Evolutionary conservation across 2,113 vertebrate genomes (phyloP).

Genomic region (Apteryx owenii): DNA sequence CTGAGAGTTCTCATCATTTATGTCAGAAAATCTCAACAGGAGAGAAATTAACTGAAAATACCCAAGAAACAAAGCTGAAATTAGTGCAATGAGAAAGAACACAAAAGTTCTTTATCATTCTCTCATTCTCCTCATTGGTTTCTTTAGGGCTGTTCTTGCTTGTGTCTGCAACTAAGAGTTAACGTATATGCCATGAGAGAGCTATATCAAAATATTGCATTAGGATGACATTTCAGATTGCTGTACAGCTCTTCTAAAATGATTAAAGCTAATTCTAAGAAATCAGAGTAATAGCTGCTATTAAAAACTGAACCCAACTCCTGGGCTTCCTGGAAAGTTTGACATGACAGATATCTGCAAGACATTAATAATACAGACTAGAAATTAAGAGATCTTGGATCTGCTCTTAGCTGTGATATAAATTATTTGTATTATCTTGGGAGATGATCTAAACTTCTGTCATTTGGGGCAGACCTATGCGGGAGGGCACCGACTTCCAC

Average conservation of each 20-base stretch:
- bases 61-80: not conserved
- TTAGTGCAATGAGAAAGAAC: not conserved
- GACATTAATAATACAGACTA: constrained; percentile 56
- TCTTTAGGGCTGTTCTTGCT: not conserved
- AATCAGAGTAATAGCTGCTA: constrained; percentile 70
- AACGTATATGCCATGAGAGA: not conserved
- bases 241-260: constrained; percentile 60
- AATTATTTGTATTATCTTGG: constrained; percentile 2
- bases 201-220: constrained; percentile 54
- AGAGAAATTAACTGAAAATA: not conserved
- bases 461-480: not conserved
- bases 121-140: not conserved
- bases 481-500: not conserved
- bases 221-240: constrained; percentile 62
- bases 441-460: not conserved
- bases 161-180: not conserved
- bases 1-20: not conserved
- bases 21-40: not conserved
- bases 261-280: constrained; percentile 70
- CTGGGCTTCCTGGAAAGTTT: constrained; percentile 66
- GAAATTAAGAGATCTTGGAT: constrained; percentile 37
- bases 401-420: constrained; percentile 1
- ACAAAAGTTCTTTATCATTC: not conserved
- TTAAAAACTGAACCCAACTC: constrained; percentile 52
- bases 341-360: constrained; percentile 62